Percentiles rank a stretch among this genome's conserved stretches.
Evolutionary conservation across 2,113 vertebrate genomes (phyloP).

Genomic region (Ameiurus melas): DNA sequence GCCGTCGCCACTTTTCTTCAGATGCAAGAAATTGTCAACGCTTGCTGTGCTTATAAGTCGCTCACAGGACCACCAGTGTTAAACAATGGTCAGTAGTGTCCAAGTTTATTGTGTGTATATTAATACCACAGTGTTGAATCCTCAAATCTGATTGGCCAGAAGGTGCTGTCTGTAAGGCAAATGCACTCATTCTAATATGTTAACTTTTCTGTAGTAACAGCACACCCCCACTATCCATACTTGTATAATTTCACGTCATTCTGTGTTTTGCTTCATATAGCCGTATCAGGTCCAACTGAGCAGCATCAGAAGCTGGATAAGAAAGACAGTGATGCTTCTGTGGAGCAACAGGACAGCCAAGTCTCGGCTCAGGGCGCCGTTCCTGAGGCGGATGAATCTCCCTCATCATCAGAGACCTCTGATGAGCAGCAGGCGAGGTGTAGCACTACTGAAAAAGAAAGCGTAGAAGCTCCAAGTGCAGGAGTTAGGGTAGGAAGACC

Average conservation of each 20-base stretch:
- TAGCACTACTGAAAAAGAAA: slow-evolving; percentile 29
- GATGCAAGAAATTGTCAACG: slow-evolving; percentile 91
- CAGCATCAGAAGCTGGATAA: slow-evolving; percentile 50
- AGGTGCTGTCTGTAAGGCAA: background rate
- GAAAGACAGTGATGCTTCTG: slow-evolving; percentile 45
- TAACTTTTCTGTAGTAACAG: background rate
- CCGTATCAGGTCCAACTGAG: slow-evolving; percentile 8
- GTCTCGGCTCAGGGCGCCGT: slow-evolving; percentile 35
- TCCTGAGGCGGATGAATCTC: slow-evolving; percentile 40
- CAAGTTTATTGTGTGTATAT: background rate
- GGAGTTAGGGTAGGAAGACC: slow-evolving; percentile 41
- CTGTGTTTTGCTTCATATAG: slow-evolving; percentile 6
- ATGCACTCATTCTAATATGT: background rate
- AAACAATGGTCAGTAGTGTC: slow-evolving; percentile 60
- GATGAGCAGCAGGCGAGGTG: slow-evolving; percentile 42
- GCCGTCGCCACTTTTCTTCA: slow-evolving; percentile 92
- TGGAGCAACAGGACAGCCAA: slow-evolving; percentile 48
- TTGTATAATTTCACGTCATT: background rate
- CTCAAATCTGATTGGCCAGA: background rate
- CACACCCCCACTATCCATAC: background rate
- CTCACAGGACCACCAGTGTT: slow-evolving; percentile 64
- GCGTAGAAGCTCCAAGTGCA: slow-evolving; percentile 41
- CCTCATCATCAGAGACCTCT: background rate
- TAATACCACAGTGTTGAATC: background rate
- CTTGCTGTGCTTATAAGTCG: slow-evolving; percentile 87